Base-by-base conservation (phyloP, 2,113 vertebrate species). In the Pyrgilauda ruficollis region DNA sequence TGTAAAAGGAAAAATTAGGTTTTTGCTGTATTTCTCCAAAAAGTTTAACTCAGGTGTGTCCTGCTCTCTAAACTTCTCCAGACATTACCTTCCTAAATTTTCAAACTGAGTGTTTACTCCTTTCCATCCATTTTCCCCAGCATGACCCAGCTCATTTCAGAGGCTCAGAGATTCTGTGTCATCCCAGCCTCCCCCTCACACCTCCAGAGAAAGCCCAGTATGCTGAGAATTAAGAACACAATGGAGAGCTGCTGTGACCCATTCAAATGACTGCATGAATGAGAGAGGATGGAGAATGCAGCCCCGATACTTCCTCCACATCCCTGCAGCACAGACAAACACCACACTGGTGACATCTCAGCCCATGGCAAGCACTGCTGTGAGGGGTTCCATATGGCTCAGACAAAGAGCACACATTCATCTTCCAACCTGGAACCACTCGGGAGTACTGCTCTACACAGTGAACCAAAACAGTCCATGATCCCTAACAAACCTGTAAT, bases 401-500 rank as follows among this genome's bases (percentile, higher is more conserved):
- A 81, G 72, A 91, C 27, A 93, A 77, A 96, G 70, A 90, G 44
- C 84, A 44, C 69, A 64, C 77, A 90, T 94, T 84, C 94, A 86
- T 89, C 91, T 93, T 93, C 79, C 79, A 53, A 89, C 80, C 59
- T 87, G 49, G 69, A 95, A 93, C 77, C 66, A 72, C 68, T 27
- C 9, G 88, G 90, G 76, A 93, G 85, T 52, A 58, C 64, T 55
- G 86, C 76, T n/a, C 84, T 84, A 58, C 89, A 95, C 88, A 95
- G 69, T 55, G 70, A 97, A 94, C 63, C 79, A 90, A 92, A 97
- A 82, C 76, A 84, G 66, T 47, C 78, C 84, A 41, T 69, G 63
- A 92, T 92, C 91, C 72, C 77, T 96, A 89, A 91, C 72, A 95
- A 87, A 90, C 50, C 43, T 87, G 24, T 62, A 75, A 94, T 18